phyloP scores from a whole-genome alignment of 2,113 vertebrate species.

The Anoura caudifer region DNA sequence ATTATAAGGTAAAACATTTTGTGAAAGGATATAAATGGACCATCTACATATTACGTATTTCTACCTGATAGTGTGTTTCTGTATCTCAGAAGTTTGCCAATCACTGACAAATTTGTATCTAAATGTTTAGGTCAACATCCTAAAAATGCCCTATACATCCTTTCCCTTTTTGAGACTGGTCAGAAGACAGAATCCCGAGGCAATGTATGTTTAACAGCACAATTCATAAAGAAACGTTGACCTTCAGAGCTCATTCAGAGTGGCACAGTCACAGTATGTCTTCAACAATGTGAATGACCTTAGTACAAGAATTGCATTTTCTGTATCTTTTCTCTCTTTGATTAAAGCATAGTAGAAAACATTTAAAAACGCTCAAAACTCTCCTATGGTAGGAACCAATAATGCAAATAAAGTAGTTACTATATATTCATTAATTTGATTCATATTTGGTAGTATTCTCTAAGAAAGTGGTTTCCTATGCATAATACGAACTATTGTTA shows the following conservation, averaged over 20 bases:
- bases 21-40: neutral
- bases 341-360: neutral
- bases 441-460: constrained; percentile 2
- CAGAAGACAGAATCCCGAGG: neutral
- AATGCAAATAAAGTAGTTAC: neutral
- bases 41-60: neutral
- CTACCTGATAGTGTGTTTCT: neutral
- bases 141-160: neutral
- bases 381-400: neutral
- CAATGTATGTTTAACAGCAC: neutral
- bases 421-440: neutral
- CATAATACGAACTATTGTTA: neutral
- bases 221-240: neutral
- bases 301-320: neutral
- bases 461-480: neutral
- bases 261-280: neutral
- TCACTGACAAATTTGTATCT: constrained; percentile 1
- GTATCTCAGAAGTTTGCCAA: neutral
- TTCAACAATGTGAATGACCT: neutral
- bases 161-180: neutral
- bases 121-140: neutral
- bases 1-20: neutral
- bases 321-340: neutral
- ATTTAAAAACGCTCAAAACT: neutral
- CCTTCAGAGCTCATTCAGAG: neutral